Evolutionary conservation across 2,113 vertebrate genomes (phyloP).

Genomic region (Platycercus adscitus): DNA sequence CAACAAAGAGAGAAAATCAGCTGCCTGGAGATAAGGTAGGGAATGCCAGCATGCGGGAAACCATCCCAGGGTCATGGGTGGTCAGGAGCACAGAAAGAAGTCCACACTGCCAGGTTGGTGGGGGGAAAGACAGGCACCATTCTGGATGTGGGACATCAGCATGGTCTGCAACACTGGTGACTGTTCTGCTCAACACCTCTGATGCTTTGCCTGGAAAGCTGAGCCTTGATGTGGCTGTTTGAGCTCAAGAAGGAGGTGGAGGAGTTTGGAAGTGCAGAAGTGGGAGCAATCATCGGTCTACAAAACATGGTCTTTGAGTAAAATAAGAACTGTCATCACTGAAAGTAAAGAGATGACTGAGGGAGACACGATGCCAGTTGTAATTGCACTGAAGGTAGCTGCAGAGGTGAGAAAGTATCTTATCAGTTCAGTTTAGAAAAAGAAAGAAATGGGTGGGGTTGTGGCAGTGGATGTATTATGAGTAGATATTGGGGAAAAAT

Average conservation of each 20-base stretch:
- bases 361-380: background rate
- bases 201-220: background rate
- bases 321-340: background rate
- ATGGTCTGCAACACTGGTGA: background rate
- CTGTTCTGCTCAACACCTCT: fast-evolving
- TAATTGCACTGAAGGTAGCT: background rate
- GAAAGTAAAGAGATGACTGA: background rate
- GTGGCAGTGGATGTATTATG: background rate
- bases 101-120: background rate
- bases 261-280: background rate
- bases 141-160: fast-evolving
- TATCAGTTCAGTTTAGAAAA: background rate
- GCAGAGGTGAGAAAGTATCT: background rate
- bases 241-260: background rate
- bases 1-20: background rate
- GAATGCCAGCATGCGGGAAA: background rate
- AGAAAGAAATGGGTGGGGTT: background rate
- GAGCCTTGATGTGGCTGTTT: too few species aligned
- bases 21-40: background rate
- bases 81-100: background rate
- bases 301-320: background rate
- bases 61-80: background rate
- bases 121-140: fast-evolving
- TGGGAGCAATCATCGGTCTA: fast-evolving
- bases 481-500: background rate